Base-by-base conservation (phyloP, 2,113 vertebrate species). In the Passerina amoena region DNA sequence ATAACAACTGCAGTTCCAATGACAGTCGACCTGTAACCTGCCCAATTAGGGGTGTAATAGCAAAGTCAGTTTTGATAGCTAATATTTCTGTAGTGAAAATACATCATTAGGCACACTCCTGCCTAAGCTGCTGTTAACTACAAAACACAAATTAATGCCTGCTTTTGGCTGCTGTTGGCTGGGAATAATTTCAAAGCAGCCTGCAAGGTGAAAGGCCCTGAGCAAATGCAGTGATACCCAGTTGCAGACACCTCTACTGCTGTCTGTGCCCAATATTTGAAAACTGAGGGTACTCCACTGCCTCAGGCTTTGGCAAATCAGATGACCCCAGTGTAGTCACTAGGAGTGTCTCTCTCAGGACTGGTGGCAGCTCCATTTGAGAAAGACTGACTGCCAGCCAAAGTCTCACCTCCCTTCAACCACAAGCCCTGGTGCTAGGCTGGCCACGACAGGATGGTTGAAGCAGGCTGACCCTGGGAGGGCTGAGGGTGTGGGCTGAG, bases 401-500 rank as follows among this genome's bases (percentile, higher is more conserved):
- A 71, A 63, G 27, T 30, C 57, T 54, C 70, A 59, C 12, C 42
- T 78, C 44, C 45, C 31, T 87, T 31, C 64, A 51, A 18, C 5
- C 21, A n/a, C 37, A 47, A 33, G 31, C 12, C 20, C 25, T 5
- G 1, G 12, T 14, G 21, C 56, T 20, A 5, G 3, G 13, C 38
- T 73, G 22, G 33, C 12, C 4, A 2, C 0, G 0, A 12, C 8
- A 20, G 54, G 28, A 45, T 22, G 33, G 30, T 1, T 40, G 33
- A 16, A 57, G 24, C 42, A 44, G 71, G 65, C 15, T 85, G 80
- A 13, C 19, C 21, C 37, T 19, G 22, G 12, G 45, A 0, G 2
- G 47, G 45, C 24, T 44, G 40, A 69, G 33, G 7, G 33, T 31
- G 25, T 2, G 4, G n/a, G 48, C 33, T 65, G 45, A 88, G 51